Evolutionary conservation across 2,113 vertebrate species (phyloP), one percentile per base, ranked within the genome.

Genomic region (Odocoileus hemionus): DNA sequence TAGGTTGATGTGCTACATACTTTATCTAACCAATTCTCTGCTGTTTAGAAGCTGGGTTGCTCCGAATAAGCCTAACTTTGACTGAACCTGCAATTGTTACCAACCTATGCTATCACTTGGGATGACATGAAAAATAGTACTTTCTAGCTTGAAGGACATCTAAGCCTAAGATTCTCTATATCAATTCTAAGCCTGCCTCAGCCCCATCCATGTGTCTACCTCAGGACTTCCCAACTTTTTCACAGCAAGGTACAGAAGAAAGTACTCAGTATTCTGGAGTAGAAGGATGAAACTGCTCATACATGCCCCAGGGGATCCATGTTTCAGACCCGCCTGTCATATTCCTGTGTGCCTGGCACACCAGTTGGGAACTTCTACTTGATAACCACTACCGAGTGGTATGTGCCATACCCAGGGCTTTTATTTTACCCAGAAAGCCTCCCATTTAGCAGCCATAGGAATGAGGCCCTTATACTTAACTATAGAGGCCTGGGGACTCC

Each of bases 381-480:
- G 84, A 83, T 15, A 61, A 86, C 30, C 50, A 82, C 28, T 57
- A 80, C 26, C 64, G 45, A 85, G 16, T 57, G 52, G 8, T n/a
- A 43, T 19, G 7, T 60, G 43, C 39, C 57, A 85, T 2, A 64
- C 17, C 91, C 36, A 84, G 78, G 25, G 16, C 60, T 91, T 87
- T 87, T 26, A 92, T 33, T 21, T 55, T 86, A 67, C 54, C 61
- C 25, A 70, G 74, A 94, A 82, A 30, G 21, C 76, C 30, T 95
- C 45, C 78, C 26, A 39, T 43, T 82, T 60, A 70, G 70, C 78
- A 0, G 11, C 28, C n/a, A 13, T 28, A 86, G 50, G 36, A 96
- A 92, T 95, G 39, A 93, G 52, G 61, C 23, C 36, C 70, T 89
- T 89, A 88, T 79, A 39, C 36, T 92, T 95, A 97, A 92, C 52